These are phyloP conservation scores for Siphlonurus alternatus DNA, from an alignment of 2,888 invertebrate species.

Conservation along the genomic window DNA sequence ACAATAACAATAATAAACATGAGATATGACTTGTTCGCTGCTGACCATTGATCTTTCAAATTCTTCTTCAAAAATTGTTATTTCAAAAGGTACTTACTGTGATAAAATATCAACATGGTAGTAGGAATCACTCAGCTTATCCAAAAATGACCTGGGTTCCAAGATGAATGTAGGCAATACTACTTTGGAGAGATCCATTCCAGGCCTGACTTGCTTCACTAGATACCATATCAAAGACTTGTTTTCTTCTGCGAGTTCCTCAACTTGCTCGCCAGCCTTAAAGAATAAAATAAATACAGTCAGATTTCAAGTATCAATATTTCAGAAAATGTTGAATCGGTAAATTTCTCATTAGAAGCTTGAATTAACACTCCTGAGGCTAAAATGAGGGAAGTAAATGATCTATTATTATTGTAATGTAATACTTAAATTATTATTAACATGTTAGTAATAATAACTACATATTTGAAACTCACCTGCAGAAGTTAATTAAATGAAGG, in stretches of 20 bases:
- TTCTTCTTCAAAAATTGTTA: background rate
- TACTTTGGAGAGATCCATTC: constrained; percentile 89
- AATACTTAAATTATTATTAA: too few species aligned
- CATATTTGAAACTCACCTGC: too few species aligned
- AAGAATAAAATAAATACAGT: constrained; percentile 16
- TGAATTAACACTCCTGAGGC: too few species aligned
- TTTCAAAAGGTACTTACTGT: constrained; percentile 55
- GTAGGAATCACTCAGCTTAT: constrained; percentile 84
- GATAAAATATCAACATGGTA: constrained; percentile 82
- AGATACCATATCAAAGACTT: constrained; percentile 89
- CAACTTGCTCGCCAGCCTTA: constrained; percentile 67
- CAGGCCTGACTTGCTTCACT: constrained; percentile 79
- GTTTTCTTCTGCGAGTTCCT: constrained; percentile 87
- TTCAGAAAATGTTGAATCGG: background rate
- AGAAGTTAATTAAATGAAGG: too few species aligned
- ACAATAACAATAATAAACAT: too few species aligned
- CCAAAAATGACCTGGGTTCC: constrained; percentile 84
- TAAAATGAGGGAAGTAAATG: too few species aligned
- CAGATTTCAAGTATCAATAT: constrained; percentile 3
- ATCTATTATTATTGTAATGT: too few species aligned
- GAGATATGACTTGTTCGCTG: too few species aligned
- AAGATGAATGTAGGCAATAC: constrained; percentile 88
- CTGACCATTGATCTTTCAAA: background rate
- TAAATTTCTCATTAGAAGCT: too few species aligned
- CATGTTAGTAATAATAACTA: too few species aligned